A percentile compares a stretch with the other conserved stretches of the same genome.
phyloP scores from a whole-genome alignment of 2,797 vertebrate genomes.

The Fistularia commersonii region DNA sequence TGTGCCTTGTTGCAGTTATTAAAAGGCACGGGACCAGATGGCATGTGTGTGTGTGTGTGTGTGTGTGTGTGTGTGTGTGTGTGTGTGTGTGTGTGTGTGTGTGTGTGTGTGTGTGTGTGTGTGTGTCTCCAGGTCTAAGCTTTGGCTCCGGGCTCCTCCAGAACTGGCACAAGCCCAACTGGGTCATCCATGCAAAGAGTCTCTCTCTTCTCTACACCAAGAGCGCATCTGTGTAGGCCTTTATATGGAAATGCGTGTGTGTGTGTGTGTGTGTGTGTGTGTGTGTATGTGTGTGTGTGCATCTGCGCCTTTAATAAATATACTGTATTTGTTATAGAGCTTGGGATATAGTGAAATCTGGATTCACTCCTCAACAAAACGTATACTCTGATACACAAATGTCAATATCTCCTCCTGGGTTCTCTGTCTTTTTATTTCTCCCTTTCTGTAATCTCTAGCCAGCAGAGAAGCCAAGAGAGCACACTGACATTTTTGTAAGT shows the following conservation, averaged over 20 bases:
- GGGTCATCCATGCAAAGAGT: constrained; percentile 77
- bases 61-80: constrained; percentile 32
- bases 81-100: constrained; percentile 23
- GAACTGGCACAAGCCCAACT: constrained; percentile 78
- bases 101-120: constrained; percentile 43
- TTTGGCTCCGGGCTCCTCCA: constrained; percentile 75
- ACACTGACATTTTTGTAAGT: constrained; percentile 36
- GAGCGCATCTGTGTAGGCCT: constrained; percentile 68
- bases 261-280: constrained; percentile 27
- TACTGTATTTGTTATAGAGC: constrained; percentile 29
- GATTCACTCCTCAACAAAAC: constrained; percentile 33
- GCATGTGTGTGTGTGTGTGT: constrained; percentile 47
- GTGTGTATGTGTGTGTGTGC: constrained; percentile 18
- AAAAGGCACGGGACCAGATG: constrained; percentile 77
- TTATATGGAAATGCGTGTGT: constrained; percentile 46
- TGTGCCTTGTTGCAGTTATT: constrained; percentile 77
- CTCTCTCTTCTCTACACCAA: constrained; percentile 59
- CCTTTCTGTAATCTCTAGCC: constrained; percentile 51
- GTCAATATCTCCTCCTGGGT: constrained; percentile 52
- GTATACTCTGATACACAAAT: constrained; percentile 44
- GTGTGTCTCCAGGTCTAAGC: constrained; percentile 66
- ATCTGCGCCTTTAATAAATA: constrained; percentile 32
- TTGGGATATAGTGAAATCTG: constrained; percentile 28
- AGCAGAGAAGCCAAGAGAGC: constrained; percentile 52
- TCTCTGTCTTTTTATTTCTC: constrained; percentile 31